Conservation (phyloP, 1,140 invertebrate species). For the Lasioglossum baleicum region DNA sequence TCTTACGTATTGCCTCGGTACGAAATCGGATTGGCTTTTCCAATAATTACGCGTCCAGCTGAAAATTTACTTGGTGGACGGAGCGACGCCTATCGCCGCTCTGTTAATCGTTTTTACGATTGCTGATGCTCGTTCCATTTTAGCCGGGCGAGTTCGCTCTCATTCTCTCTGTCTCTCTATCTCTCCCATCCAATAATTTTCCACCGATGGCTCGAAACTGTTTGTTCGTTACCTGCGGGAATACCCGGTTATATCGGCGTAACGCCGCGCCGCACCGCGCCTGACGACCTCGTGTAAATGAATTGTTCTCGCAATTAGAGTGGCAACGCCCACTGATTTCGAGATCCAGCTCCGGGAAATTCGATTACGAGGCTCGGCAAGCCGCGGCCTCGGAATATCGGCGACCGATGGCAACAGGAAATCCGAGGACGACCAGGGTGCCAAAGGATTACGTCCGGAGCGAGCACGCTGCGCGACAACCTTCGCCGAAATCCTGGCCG, state of each 20-base stretch:
- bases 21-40: not conserved
- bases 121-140: not conserved
- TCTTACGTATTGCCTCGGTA: not conserved
- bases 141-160: no score
- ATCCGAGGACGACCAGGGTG: no score
- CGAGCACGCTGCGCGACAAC: no score
- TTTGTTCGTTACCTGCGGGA: not conserved
- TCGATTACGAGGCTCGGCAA: not conserved
- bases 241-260: constrained; percentile 10
- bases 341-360: not conserved
- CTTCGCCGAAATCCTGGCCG: no score
- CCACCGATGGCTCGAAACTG: no score
- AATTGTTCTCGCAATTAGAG: constrained; percentile 26
- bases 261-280: not conserved
- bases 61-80: not conserved
- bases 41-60: constrained; percentile 5
- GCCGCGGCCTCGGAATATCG: not conserved
- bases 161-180: no score
- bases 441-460: no score
- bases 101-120: not conserved
- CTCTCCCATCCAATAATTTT: no score
- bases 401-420: no score
- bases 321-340: constrained; percentile 15
- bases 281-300: constrained; percentile 3
- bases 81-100: not conserved